A percentile compares a stretch with the other conserved stretches of the same genome.
Conservation (phyloP, 2,797 vertebrate genomes). For the Dallia pectoralis region DNA sequence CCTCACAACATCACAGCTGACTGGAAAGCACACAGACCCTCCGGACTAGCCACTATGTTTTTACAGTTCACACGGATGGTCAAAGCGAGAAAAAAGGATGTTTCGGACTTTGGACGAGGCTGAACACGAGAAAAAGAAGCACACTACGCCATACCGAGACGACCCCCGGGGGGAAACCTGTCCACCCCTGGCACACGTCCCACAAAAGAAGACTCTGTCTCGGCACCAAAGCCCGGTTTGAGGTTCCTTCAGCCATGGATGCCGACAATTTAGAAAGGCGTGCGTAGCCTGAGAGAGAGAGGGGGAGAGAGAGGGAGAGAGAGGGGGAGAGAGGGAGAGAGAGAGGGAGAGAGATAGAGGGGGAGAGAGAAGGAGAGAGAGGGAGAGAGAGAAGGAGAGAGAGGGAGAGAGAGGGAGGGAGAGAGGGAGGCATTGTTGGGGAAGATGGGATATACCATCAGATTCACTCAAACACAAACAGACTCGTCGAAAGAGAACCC, state of each 20-base stretch:
- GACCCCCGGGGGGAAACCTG: conserved; percentile 32
- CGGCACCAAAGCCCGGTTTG: conserved; percentile 27
- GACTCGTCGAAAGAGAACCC: background rate
- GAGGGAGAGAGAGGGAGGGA: background rate
- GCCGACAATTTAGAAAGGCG: background rate
- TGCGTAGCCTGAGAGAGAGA: background rate
- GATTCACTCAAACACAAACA: background rate
- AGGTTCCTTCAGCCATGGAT: conserved; percentile 29
- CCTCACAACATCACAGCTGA: background rate
- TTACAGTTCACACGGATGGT: background rate
- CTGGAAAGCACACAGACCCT: background rate
- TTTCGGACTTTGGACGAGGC: background rate
- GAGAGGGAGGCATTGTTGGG: background rate
- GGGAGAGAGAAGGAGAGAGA: background rate
- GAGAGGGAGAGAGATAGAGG: background rate
- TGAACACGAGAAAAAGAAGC: background rate
- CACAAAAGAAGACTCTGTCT: conserved; percentile 44
- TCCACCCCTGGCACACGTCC: conserved; percentile 41
- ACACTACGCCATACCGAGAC: background rate
- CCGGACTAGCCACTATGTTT: background rate
- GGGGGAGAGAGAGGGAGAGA: too few species aligned
- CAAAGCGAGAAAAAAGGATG: background rate
- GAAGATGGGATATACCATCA: background rate
- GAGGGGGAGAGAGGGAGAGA: background rate
- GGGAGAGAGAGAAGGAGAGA: background rate